phyloP scores from a whole-genome alignment of 2,797 vertebrate species.

The Sebastolobus alascanus region DNA sequence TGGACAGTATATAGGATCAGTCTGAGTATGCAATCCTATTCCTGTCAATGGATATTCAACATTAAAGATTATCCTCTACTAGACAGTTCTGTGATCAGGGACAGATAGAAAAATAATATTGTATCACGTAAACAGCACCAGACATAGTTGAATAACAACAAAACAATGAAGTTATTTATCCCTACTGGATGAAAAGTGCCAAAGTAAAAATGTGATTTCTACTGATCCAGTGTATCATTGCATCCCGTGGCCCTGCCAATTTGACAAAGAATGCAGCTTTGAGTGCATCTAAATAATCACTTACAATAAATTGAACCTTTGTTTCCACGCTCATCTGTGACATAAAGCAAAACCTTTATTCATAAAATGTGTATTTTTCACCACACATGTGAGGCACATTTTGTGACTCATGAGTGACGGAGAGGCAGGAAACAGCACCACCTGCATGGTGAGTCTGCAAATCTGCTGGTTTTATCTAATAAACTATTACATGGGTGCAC shows the following conservation, averaged over 20 bases:
- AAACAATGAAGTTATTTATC: slow-evolving; percentile 4
- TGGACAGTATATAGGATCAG: not conserved
- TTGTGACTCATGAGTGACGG: not conserved
- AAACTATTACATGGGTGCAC: too few species aligned
- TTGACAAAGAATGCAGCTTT: not conserved
- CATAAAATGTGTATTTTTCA: not conserved
- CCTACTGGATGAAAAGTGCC: not conserved
- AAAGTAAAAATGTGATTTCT: not conserved
- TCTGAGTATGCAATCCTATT: not conserved
- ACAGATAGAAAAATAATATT: not conserved
- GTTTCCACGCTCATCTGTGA: not conserved
- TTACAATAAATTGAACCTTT: not conserved
- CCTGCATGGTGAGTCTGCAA: not conserved
- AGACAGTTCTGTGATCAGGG: not conserved
- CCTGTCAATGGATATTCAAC: not conserved
- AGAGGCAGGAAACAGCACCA: slow-evolving; percentile 8
- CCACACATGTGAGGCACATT: not conserved
- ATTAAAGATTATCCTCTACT: not conserved
- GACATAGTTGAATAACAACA: not conserved
- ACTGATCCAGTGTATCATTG: not conserved
- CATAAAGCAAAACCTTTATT: not conserved
- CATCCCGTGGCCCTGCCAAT: not conserved
- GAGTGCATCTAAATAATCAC: not conserved
- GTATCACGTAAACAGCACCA: not conserved
- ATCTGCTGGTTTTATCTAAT: not conserved